Evolutionary conservation across 2,797 vertebrate species (phyloP).

Genomic region (Melanotaenia pygmaea): DNA sequence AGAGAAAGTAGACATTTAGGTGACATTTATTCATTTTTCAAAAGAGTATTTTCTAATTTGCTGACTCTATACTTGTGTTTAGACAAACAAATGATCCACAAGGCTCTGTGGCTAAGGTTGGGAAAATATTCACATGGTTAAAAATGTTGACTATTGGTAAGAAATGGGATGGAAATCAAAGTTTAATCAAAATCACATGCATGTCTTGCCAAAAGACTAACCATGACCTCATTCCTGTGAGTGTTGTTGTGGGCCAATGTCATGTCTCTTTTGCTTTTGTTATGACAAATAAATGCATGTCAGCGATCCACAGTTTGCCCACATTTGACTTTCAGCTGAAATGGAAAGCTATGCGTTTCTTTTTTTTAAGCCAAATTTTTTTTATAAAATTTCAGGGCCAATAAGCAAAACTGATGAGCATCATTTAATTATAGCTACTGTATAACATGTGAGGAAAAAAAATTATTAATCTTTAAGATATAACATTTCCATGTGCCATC

Average conservation of each 20-base stretch:
- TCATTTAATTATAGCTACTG: neutral
- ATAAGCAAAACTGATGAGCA: neutral
- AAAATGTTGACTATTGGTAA: slow-evolving; percentile 25
- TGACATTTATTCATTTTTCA: neutral
- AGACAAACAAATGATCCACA: slow-evolving; percentile 12
- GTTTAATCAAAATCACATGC: slow-evolving; percentile 31
- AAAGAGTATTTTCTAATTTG: neutral
- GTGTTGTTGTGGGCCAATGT: slow-evolving; percentile 24
- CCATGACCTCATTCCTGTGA: slow-evolving; percentile 6
- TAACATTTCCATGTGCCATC: no score
- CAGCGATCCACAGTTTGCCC: slow-evolving; percentile 11
- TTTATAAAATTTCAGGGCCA: neutral
- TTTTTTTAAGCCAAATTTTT: neutral
- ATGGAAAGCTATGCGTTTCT: neutral
- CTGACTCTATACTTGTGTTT: slow-evolving; percentile 4
- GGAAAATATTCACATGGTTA: slow-evolving; percentile 18
- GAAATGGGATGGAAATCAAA: slow-evolving; percentile 28
- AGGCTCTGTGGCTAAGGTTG: slow-evolving; percentile 5
- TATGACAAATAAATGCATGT: slow-evolving; percentile 19
- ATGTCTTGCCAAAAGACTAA: slow-evolving; percentile 32
- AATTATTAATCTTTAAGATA: no score
- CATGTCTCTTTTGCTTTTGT: slow-evolving; percentile 27
- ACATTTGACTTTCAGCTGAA: slow-evolving; percentile 1
- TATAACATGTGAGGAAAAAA: no score
- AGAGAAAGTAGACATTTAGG: neutral